These are phyloP conservation scores for Puffinus mauretanicus DNA, from an alignment of 2,113 vertebrate species.

Conservation along the genomic window DNA sequence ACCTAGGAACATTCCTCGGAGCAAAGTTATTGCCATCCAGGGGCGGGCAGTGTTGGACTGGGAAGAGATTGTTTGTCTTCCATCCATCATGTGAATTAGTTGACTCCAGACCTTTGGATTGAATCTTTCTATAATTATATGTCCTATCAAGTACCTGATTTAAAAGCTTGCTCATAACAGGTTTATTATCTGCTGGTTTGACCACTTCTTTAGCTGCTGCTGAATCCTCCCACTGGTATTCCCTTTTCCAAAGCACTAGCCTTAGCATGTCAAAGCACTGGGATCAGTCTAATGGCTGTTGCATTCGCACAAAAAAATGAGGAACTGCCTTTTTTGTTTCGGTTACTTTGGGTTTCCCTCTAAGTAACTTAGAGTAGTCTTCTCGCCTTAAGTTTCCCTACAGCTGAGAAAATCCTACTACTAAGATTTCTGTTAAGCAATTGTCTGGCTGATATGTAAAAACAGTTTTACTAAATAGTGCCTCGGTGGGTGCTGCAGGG, in stretches of 20 bases:
- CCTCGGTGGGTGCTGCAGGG: neutral
- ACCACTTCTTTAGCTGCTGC: neutral
- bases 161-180: neutral
- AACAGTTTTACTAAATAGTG: neutral
- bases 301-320: fast-evolving
- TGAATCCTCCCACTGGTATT: neutral
- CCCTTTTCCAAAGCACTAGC: neutral
- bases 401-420: neutral
- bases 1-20: neutral
- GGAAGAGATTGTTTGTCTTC: neutral
- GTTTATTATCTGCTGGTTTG: neutral
- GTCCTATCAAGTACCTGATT: neutral
- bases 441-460: neutral
- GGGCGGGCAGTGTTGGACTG: neutral
- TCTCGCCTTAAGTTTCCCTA: neutral
- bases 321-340: neutral
- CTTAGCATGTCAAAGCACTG: neutral
- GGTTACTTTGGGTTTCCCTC: neutral
- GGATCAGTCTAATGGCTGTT: neutral
- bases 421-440: neutral
- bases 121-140: neutral
- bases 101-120: neutral
- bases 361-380: neutral
- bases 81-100: neutral
- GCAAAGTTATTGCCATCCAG: neutral